These are phyloP conservation scores for Drosophila nigromelanica DNA, from an alignment of 1,140 invertebrate species.

Conservation along the genomic window DNA sequence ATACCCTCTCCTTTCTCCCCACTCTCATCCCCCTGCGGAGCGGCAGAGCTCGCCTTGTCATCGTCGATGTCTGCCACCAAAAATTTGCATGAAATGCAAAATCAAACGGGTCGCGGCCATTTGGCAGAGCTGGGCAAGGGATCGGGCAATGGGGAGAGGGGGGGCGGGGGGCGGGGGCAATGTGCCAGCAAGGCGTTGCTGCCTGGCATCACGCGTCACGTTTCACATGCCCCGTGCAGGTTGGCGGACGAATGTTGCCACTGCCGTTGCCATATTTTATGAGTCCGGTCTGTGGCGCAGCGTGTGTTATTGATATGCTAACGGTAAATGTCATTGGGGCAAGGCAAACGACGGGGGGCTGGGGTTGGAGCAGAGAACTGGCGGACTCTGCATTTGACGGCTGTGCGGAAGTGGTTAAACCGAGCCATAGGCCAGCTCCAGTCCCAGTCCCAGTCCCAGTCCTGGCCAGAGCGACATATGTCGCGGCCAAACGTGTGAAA, in stretches of 20 bases:
- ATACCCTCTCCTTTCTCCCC: background rate
- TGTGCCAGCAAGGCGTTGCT: conserved; percentile 13
- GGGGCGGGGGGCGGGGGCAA: too few relatives aligned
- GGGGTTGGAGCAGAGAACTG: background rate
- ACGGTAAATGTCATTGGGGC: conserved; percentile 68
- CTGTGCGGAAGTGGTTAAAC: conserved; percentile 71
- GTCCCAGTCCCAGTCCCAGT: background rate
- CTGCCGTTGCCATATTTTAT: conserved; percentile 79
- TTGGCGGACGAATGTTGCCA: conserved; percentile 58
- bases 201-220: conserved; percentile 57
- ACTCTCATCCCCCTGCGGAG: background rate
- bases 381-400: conserved; percentile 65
- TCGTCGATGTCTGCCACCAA: conserved; percentile 52
- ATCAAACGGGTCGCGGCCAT: conserved; percentile 61
- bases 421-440: conserved; percentile 10
- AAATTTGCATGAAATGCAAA: conserved; percentile 81
- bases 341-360: background rate
- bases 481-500: conserved; percentile 75
- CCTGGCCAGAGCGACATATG: conserved; percentile 54
- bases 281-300: conserved; percentile 51
- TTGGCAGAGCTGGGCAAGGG: background rate
- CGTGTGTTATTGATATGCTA: conserved; percentile 82
- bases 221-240: conserved; percentile 60
- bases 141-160: too few relatives aligned
- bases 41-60: conserved; percentile 13